Conservation (phyloP, 1,140 invertebrate species). For the Metopolophium dirhodum region DNA sequence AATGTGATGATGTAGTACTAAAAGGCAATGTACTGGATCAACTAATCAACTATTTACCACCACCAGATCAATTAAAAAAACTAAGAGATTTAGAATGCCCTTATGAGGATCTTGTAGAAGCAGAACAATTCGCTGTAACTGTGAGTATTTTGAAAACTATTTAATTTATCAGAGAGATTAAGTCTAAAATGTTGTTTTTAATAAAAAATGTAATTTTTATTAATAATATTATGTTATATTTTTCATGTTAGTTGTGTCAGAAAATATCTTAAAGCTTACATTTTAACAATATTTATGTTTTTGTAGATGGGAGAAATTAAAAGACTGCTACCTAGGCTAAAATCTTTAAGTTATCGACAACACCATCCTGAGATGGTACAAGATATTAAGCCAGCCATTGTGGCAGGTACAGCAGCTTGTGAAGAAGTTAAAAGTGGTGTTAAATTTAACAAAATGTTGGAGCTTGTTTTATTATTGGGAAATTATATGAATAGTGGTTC, state of each 20-base stretch:
- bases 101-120: slow-evolving; percentile 84
- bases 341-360: slow-evolving; percentile 90
- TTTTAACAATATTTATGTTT: not conserved
- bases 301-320: slow-evolving; percentile 80
- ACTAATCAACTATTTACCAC: slow-evolving; percentile 87
- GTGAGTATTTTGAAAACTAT: slow-evolving; percentile 67
- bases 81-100: slow-evolving; percentile 78
- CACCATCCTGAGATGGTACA: slow-evolving; percentile 81
- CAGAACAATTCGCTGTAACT: slow-evolving; percentile 94
- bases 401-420: slow-evolving; percentile 92
- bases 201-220: not conserved
- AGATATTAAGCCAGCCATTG: slow-evolving; percentile 95
- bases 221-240: not conserved
- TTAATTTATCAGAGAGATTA: not conserved
- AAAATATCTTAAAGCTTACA: not conserved
- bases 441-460: slow-evolving; percentile 85
- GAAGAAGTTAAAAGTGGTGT: slow-evolving; percentile 87
- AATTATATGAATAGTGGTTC: slow-evolving; percentile 97
- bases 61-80: slow-evolving; percentile 84
- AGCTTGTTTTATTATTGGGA: slow-evolving; percentile 87
- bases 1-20: slow-evolving; percentile 84
- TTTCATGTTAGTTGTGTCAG: no score
- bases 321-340: slow-evolving; percentile 82
- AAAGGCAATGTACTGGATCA: slow-evolving; percentile 82
- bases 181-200: not conserved